Conservation (phyloP, 2,888 invertebrate genomes). For the Carcina quercana region DNA sequence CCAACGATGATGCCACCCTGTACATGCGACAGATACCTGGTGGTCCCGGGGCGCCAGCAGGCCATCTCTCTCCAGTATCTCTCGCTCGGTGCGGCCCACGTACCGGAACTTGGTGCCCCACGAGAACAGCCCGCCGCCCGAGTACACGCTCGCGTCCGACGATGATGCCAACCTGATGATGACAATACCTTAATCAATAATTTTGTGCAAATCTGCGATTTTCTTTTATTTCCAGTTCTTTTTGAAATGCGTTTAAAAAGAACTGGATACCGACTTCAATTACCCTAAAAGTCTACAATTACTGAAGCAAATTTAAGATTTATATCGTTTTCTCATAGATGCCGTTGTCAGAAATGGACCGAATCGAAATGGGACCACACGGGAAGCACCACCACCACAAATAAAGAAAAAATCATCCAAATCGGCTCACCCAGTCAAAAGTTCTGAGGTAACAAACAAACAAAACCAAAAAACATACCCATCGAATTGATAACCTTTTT, state of each 20-base stretch:
- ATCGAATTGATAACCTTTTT: not conserved
- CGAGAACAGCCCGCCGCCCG: conserved; percentile 93
- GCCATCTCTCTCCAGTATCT: conserved; percentile 89
- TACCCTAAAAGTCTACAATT: too few relatives aligned
- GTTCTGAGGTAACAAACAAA: not conserved
- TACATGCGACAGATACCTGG: conserved; percentile 44
- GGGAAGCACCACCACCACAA: too few relatives aligned
- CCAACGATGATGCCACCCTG: too few relatives aligned
- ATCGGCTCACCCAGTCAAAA: too few relatives aligned
- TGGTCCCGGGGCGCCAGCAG: conserved; percentile 65
- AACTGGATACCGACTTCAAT: too few relatives aligned
- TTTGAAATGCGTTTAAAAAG: too few relatives aligned
- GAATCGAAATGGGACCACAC: too few relatives aligned
- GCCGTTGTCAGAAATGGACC: not conserved
- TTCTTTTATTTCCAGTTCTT: too few relatives aligned
- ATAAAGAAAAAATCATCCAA: too few relatives aligned
- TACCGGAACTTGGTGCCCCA: conserved; percentile 97
- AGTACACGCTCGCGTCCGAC: conserved; percentile 90
- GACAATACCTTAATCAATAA: not conserved
- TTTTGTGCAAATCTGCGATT: too few relatives aligned
- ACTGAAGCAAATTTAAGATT: not conserved
- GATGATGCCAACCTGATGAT: conserved; percentile 85
- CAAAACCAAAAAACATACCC: too few relatives aligned
- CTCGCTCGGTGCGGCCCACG: conserved; percentile 92
- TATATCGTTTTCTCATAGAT: not conserved